These are phyloP conservation scores for Zonitis immaculata DNA, from an alignment of 2,888 invertebrate species.

Conservation along the genomic window DNA sequence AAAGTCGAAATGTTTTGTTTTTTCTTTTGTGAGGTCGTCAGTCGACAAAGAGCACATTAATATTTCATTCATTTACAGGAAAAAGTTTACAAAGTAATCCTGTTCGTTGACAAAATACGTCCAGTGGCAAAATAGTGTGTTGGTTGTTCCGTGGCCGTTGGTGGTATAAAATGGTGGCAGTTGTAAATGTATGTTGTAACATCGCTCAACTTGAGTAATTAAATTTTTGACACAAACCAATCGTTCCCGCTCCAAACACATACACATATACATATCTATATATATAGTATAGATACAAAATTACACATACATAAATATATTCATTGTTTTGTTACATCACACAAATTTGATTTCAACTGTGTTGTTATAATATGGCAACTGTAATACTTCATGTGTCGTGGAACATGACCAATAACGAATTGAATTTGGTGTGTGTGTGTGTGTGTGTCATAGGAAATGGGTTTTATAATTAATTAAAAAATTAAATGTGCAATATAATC, in stretches of 20 bases:
- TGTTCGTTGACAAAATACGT: constrained; percentile 12
- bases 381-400: constrained; percentile 22
- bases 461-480: constrained; percentile 22
- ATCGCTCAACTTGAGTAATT: constrained; percentile 17
- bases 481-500: constrained; percentile 18
- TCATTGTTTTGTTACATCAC: constrained; percentile 16
- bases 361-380: not conserved
- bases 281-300: no score
- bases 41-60: no score
- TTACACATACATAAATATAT: constrained; percentile 8
- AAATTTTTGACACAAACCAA: constrained; percentile 18
- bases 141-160: no score
- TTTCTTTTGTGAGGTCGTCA: no score
- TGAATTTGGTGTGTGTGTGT: no score
- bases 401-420: constrained; percentile 21
- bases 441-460: constrained; percentile 7
- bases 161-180: constrained; percentile 2
- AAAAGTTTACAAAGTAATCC: not conserved
- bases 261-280: constrained; percentile 9
- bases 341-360: constrained; percentile 21
- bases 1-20: no score
- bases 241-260: constrained; percentile 16
- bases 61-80: no score
- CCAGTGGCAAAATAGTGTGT: no score
- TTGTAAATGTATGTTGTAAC: not conserved